Percentiles rank a stretch among this genome's conserved stretches.
These are phyloP conservation scores for Semotilus atromaculatus DNA, from an alignment of 2,797 vertebrate species.

Conservation along the genomic window DNA sequence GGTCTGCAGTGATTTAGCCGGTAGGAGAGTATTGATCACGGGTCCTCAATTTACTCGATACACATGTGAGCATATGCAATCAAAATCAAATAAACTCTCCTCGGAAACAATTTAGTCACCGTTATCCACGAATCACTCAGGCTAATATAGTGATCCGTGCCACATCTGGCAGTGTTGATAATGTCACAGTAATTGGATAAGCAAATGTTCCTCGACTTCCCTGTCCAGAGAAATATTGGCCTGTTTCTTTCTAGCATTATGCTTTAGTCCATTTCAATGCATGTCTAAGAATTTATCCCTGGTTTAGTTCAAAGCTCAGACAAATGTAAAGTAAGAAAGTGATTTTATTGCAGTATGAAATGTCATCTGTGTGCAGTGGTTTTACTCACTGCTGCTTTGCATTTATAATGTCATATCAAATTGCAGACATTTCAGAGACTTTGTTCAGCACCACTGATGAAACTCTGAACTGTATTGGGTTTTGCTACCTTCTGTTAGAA, in stretches of 20 bases:
- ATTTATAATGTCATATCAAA: slow-evolving; percentile 12
- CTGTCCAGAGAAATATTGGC: slow-evolving; percentile 21
- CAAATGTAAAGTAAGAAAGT: slow-evolving; percentile 4
- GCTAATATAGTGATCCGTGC: not conserved
- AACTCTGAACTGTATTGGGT: not conserved
- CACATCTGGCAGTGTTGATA: not conserved
- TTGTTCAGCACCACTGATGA: slow-evolving; percentile 12
- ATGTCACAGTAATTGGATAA: not conserved
- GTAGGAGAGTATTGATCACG: slow-evolving; percentile 27
- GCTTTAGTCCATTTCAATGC: slow-evolving; percentile 12
- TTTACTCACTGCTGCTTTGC: slow-evolving; percentile 5
- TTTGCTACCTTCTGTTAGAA: not conserved
- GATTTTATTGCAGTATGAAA: slow-evolving; percentile 27
- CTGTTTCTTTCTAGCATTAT: not conserved
- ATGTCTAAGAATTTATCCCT: not conserved
- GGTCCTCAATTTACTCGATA: slow-evolving; percentile 24
- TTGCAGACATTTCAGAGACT: not conserved
- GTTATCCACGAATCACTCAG: slow-evolving; percentile 26
- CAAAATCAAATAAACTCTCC: slow-evolving; percentile 35
- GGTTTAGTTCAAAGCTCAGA: slow-evolving; percentile 24
- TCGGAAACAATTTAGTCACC: slow-evolving; percentile 25
- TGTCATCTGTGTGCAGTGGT: slow-evolving; percentile 33
- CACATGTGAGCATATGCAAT: slow-evolving; percentile 29
- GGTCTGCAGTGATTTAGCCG: slow-evolving; percentile 6
- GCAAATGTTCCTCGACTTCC: not conserved